These are phyloP conservation scores for Clamator glandarius DNA, from an alignment of 2,797 vertebrate species.

Conservation along the genomic window DNA sequence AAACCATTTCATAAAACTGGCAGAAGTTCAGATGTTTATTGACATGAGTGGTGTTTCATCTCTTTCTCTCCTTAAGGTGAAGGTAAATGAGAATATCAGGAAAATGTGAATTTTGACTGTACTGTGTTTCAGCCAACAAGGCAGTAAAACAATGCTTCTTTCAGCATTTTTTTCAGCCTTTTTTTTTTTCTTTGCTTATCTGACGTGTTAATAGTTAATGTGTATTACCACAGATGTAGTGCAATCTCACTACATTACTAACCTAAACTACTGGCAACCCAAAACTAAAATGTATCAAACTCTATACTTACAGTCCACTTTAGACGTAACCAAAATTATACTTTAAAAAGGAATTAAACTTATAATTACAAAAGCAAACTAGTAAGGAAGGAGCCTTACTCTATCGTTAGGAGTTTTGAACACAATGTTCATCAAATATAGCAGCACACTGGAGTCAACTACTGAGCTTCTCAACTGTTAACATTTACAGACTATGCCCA, in stretches of 20 bases:
- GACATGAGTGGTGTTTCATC: not conserved
- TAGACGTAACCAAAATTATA: not conserved
- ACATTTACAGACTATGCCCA: not conserved
- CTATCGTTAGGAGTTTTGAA: not conserved
- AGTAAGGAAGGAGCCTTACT: not conserved
- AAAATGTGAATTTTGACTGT: not conserved
- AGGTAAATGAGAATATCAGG: not conserved
- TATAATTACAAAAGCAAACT: not conserved
- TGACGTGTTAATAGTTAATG: not conserved
- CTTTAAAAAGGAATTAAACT: not conserved
- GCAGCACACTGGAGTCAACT: not conserved
- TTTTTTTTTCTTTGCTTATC: not conserved
- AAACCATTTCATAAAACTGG: not conserved
- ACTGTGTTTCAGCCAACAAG: not conserved
- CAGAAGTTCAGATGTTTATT: not conserved
- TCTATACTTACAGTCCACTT: not conserved
- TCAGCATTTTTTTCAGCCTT: too few species aligned
- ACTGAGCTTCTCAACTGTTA: not conserved
- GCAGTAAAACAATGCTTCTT: not conserved
- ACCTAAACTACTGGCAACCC: not conserved
- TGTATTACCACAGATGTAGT: not conserved
- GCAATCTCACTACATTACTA: not conserved
- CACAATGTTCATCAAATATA: not conserved
- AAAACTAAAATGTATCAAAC: not conserved
- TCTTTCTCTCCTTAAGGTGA: not conserved